phyloP scores from a whole-genome alignment of 2,797 vertebrate genomes.

The Schizothorax lantsangensis region DNA sequence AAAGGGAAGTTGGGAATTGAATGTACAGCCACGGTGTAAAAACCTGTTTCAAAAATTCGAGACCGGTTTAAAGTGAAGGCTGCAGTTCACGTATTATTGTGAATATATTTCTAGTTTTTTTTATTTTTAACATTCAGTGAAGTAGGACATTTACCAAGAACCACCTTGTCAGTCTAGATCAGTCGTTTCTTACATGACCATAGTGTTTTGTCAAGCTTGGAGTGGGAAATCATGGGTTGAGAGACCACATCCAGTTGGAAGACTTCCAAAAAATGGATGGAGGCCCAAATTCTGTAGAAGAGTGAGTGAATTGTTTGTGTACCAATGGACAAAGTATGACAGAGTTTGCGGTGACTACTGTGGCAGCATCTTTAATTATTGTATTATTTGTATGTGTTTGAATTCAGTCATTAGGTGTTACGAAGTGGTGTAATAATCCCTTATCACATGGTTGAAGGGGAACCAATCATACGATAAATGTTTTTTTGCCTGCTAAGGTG shows the following conservation, averaged over 20 bases:
- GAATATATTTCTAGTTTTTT: background rate
- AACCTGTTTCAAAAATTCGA: background rate
- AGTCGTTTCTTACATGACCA: background rate
- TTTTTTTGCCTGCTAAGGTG: slow-evolving; percentile 49
- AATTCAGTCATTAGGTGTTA: slow-evolving; percentile 4
- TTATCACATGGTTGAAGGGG: background rate
- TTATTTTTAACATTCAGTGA: background rate
- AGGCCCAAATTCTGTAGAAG: background rate
- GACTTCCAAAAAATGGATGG: background rate
- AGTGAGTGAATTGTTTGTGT: background rate
- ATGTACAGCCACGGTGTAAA: slow-evolving; percentile 9
- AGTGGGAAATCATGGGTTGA: background rate
- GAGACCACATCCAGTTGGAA: background rate
- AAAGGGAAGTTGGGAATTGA: background rate
- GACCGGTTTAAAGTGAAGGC: background rate
- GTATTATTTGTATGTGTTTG: slow-evolving; percentile 16
- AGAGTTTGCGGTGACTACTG: background rate
- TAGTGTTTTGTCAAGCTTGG: background rate
- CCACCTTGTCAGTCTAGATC: background rate
- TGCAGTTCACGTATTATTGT: background rate
- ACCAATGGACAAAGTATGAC: background rate
- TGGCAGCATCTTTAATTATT: background rate
- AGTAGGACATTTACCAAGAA: background rate
- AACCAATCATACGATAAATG: background rate
- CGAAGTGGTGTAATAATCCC: background rate